Conservation (phyloP, 2,113 vertebrate species). For the Felis catus region DNA sequence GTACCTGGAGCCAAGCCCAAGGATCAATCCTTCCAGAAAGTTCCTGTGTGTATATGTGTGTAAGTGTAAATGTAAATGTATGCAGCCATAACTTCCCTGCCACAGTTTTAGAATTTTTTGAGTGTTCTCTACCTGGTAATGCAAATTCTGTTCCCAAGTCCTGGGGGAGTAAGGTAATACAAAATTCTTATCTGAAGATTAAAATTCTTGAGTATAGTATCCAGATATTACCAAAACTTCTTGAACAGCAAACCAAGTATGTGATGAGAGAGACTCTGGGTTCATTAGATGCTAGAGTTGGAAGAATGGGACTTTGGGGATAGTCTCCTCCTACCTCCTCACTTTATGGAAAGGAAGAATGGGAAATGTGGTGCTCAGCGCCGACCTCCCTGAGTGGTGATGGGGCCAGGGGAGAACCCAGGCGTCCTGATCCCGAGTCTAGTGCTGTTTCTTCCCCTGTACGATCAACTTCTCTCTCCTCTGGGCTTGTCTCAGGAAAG, state of each 20-base stretch:
- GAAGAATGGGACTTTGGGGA: background rate
- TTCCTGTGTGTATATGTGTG: background rate
- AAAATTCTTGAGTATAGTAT: background rate
- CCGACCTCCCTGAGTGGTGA: background rate
- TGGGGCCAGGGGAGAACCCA: background rate
- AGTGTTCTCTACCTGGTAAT: background rate
- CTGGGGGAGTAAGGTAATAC: background rate
- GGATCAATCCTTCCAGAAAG: conserved; percentile 17
- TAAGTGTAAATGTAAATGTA: background rate
- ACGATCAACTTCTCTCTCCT: background rate
- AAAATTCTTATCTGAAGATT: background rate
- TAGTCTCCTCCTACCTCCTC: background rate
- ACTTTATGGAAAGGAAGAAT: conserved; percentile 13
- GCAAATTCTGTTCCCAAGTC: background rate
- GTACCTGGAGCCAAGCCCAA: background rate
- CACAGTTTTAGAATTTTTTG: conserved; percentile 9
- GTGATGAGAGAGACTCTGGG: conserved; percentile 19
- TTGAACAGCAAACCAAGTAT: background rate
- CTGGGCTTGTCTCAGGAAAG: background rate
- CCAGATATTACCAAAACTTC: background rate
- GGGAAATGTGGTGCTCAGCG: background rate
- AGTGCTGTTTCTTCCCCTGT: background rate
- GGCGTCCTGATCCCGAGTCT: background rate
- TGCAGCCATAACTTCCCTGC: conserved; percentile 21
- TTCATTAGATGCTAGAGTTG: background rate